phyloP scores from a whole-genome alignment of 2,888 invertebrate species.

The Mamestra brassicae region DNA sequence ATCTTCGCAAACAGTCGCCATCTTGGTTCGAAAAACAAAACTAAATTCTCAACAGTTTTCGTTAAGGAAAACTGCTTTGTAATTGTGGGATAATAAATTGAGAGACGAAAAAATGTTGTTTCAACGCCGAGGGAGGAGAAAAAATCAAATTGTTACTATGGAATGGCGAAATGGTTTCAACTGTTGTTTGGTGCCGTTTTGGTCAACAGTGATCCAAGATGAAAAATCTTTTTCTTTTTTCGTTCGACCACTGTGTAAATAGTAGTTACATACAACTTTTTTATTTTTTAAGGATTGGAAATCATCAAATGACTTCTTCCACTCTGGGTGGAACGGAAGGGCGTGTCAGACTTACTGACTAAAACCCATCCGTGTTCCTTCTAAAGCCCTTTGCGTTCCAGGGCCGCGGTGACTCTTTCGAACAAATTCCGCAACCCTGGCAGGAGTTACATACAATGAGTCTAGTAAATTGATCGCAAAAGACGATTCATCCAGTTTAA shows the following conservation, averaged over 20 bases:
- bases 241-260: not conserved
- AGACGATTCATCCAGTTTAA: not conserved
- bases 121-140: conserved; percentile 46
- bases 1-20: conserved; percentile 80
- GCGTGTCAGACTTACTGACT: not conserved
- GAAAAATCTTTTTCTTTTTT: not conserved
- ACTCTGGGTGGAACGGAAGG: not conserved
- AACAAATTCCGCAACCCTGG: too few relatives aligned
- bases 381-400: too few relatives aligned
- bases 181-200: conserved; percentile 12
- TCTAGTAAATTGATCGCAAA: not conserved
- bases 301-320: too few relatives aligned
- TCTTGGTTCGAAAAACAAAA: conserved; percentile 76
- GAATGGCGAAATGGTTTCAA: conserved; percentile 34
- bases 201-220: not conserved
- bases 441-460: not conserved
- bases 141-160: conserved; percentile 61
- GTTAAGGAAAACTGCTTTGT: conserved; percentile 76
- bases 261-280: not conserved
- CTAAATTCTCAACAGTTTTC: conserved; percentile 73
- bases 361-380: too few relatives aligned
- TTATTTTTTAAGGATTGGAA: too few relatives aligned
- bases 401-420: too few relatives aligned
- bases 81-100: conserved; percentile 71
- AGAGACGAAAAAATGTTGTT: conserved; percentile 64